Conservation (phyloP, 2,113 vertebrate genomes). For the Python bivittatus region DNA sequence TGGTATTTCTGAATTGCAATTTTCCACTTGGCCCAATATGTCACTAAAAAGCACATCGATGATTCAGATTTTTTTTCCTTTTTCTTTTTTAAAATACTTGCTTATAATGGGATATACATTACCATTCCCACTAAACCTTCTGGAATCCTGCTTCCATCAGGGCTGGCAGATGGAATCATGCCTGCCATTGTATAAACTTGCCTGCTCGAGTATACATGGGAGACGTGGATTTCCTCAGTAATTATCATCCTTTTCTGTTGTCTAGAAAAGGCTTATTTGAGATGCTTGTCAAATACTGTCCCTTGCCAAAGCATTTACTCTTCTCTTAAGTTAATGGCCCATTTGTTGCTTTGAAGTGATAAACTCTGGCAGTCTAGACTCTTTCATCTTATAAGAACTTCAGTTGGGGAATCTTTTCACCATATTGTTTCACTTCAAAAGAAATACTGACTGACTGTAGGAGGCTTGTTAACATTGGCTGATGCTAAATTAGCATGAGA, state of each 20-base stretch:
- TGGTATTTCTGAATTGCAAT: not conserved
- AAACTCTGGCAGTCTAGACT: conserved; percentile 4
- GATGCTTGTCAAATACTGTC: not conserved
- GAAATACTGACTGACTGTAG: not conserved
- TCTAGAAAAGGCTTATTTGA: conserved; percentile 15
- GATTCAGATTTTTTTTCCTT: not conserved
- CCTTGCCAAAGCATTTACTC: not conserved
- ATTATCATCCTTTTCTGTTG: conserved; percentile 12
- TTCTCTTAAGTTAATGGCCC: conserved; percentile 9
- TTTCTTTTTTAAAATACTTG: not conserved
- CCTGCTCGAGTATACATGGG: not conserved
- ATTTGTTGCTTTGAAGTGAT: conserved; percentile 24
- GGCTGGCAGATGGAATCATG: not conserved
- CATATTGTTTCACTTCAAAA: conserved; percentile 9
- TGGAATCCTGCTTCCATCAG: not conserved
- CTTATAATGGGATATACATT: not conserved
- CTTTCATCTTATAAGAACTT: conserved; percentile 19
- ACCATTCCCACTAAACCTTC: not conserved
- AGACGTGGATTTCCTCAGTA: conserved; percentile 13
- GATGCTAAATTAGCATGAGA: not conserved
- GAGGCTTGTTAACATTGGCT: not conserved
- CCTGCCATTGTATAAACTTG: not conserved
- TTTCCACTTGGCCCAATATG: not conserved
- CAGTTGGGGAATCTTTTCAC: conserved; percentile 13
- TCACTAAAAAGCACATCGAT: not conserved